Evolutionary conservation across 1,140 invertebrate species (phyloP).

Genomic region (Stegodyphus dumicola): DNA sequence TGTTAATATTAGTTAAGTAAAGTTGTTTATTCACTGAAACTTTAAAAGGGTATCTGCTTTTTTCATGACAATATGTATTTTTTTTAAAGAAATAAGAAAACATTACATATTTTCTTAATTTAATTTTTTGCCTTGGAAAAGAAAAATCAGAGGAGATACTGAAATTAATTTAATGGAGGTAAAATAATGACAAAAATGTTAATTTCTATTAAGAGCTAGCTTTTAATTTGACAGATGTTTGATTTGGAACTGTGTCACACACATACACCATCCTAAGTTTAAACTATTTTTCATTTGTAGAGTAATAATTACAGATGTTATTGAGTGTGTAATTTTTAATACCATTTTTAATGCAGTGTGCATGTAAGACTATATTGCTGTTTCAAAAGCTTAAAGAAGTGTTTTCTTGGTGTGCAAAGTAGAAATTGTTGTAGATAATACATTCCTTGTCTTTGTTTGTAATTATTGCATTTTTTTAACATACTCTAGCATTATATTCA

Average conservation of each 20-base stretch:
- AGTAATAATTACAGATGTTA: neutral
- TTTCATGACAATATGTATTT: too few relatives aligned
- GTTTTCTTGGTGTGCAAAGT: neutral
- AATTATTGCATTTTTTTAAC: conserved; percentile 18
- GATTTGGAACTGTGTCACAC: neutral
- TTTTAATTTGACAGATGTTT: neutral
- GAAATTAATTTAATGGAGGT: too few relatives aligned
- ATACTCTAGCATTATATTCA: conserved; percentile 39
- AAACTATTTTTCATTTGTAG: neutral
- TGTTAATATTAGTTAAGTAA: too few relatives aligned
- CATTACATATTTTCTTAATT: too few relatives aligned
- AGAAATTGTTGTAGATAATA: conserved; percentile 47
- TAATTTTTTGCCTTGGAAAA: too few relatives aligned
- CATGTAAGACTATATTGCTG: neutral
- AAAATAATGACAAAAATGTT: too few relatives aligned
- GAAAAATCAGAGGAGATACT: too few relatives aligned
- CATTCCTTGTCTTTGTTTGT: conserved; percentile 51
- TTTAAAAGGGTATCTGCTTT: too few relatives aligned
- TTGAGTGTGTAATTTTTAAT: neutral
- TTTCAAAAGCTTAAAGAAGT: neutral
- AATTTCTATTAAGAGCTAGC: neutral
- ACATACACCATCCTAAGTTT: neutral
- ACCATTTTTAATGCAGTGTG: neutral
- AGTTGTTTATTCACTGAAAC: too few relatives aligned
- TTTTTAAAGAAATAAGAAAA: too few relatives aligned